Evolutionary conservation across 1,140 invertebrate genomes (phyloP), one percentile per base, ranked within the genome.

Genomic region (Sesamia nonagrioides): DNA sequence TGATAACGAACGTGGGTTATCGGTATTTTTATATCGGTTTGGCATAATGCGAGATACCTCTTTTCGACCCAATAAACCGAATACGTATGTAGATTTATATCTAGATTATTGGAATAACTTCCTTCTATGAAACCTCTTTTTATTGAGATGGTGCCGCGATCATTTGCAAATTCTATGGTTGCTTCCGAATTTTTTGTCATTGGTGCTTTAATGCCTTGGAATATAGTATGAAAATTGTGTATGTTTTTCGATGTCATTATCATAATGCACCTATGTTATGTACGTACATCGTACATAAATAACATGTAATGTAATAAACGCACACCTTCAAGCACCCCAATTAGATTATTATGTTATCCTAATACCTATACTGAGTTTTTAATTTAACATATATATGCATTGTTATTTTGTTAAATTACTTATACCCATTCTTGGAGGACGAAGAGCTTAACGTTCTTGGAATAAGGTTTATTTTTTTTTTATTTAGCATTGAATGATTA

Each of bases 21-120:
- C 18, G 68, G 68, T 35, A 71, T 71, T 52, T 68, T 66, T 66
- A 66, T 71, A 61, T 61, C 58, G 58, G 35, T 8, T 17, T 48
- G 50, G 27, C 54, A 18, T 66, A 33, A 33, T 52, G 17, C 48
- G 7, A 52, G 27, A 50, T 52, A 71, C 48, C 68, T 21, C 27
- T n/a, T 71, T 61, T 61, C 15, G 35, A 27, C n/a, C 68, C 17
- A 71, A 71, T 71, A 71, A 71, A 71, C 35, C 48, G 33, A 54
- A 71, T 71, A 50, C n/a, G n/a, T n/a, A n/a, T 71, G 58, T 40
- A 35, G 58, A 61, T 61, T 61, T 61, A 54, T 42, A 42, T 9
- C 40, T 9, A 42, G 40, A 42, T 52, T 52, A 17, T 52, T 52
- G 48, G 15, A 52, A 52, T 52, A 52, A 52, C 48, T 52, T 52